Evolutionary conservation across 1,140 invertebrate genomes (phyloP), one percentile per base, ranked within the genome.

Genomic region (Euura lappo): DNA sequence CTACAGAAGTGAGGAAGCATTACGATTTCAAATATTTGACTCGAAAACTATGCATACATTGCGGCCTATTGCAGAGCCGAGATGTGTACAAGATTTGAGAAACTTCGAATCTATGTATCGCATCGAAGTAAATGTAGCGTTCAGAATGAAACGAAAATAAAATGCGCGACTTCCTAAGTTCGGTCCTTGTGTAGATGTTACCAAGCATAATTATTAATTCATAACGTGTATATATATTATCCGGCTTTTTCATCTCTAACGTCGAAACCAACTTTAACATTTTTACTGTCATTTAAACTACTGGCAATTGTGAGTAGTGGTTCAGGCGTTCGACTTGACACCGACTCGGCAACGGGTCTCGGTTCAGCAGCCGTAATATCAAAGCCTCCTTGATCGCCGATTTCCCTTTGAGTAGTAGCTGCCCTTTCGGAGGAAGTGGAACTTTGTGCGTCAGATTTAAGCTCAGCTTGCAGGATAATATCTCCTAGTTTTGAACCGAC

Each of bases 291-390:
- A 7, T 80, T 86, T 6, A 89, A 76, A 75, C 84, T 88, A 42
- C 81, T 79, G 1, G 87, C 87, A 4, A 89, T 13, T 2, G 87
- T 86, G 0, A 89, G 69, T 51, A 85, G 78, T 6, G 87, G 87
- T 47, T 82, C 79, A 3, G 6, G 13, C 6, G 51, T 8, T 60
- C 3, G 3, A n/a, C 6, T 60, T 11, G 13, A 11, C 13, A 8
- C 13, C 51, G 51, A 4, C 13, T n/a, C 51, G 13, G 10, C 3
- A n/a, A 60, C 13, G 51, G 51, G 51, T 4, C 10, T 60, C 6
- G 51, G 51, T 11, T 60, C 8, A n/a, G 51, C 13, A 6, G 13
- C 8, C 8, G 13, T 60, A 8, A 60, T n/a, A 8, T 60, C 51
- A 8, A 6, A 60, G 51, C 13, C 13, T 60, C 51, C 6, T 60